Evolutionary conservation across 92 coral and sea anemone genomes (phyloP), one percentile per base, ranked within the genome.

Genomic region (Nematostella vectensis): DNA sequence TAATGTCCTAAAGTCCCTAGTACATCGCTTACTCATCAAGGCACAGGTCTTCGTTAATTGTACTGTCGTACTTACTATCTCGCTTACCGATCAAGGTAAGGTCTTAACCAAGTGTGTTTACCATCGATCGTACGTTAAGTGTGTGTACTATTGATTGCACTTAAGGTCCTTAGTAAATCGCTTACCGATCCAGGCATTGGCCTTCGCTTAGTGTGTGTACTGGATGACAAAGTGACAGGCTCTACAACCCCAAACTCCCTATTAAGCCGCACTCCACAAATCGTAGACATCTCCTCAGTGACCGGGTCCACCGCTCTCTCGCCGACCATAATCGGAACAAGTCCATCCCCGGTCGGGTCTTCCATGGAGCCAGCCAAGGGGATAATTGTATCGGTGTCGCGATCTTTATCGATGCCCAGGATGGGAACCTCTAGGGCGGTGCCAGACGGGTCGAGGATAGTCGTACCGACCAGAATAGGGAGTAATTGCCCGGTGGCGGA

Each of bases 251-350:
- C 79, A 57, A 70, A 80, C 65, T 91, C 98, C 48, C 81, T 83
- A 63, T 91, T 91, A 42, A 91, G 27, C 59, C 84, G 77, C 57
- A 81, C 98, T 22, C 95, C 98, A 58, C 88, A 63, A 48, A 91
- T 86, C 19, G 89, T 91, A 1, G 98, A 78, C 75, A 91, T 71
- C 49, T 70, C 76, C 13, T 88, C 88, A 0, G 98, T 86, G 49
- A 75, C 77, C 15, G 98, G 91, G 38, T 91, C 98, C 28, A 91
- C 98, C 0, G 98, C 98, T 63, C 74, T 81, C 86, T 91, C 98
- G 20, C 91, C 98, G 31, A 91, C 58, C 98, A 91, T 91, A 33
- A 91, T 91, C 15, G 98, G 88, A 18, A 91, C 98, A 56, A 91
- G 68, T 16, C 98, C 98, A 11, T 86, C 89, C 37, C 98, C 98